Percentiles rank a stretch among this genome's conserved stretches.
Conservation (phyloP, 2,113 vertebrate genomes). For the Gasterosteus nipponicus region DNA sequence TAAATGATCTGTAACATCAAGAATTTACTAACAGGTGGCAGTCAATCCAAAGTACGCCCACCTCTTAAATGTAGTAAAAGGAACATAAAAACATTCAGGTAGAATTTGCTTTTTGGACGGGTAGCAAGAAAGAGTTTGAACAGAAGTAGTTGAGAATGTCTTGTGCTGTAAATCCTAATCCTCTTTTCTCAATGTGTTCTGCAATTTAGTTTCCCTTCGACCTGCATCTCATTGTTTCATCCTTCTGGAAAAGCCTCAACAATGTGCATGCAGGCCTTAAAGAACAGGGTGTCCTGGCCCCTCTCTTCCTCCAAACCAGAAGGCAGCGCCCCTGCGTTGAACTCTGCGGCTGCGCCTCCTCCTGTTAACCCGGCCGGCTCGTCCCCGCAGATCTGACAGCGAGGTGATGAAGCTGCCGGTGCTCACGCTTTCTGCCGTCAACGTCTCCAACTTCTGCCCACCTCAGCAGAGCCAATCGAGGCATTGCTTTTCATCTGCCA, state of each 20-base stretch:
- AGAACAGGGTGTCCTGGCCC: constrained; percentile 7
- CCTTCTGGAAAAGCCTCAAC: constrained; percentile 48
- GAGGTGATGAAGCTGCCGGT: constrained; percentile 76
- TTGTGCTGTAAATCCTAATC: neutral
- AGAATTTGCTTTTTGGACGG: neutral
- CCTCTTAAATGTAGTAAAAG: too few relatives aligned
- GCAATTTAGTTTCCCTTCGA: neutral
- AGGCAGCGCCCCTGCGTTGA: neutral
- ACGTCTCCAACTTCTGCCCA: constrained; percentile 55
- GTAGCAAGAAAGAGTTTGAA: neutral
- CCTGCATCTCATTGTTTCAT: constrained; percentile 4
- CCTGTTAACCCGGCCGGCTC: neutral
- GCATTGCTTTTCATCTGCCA: constrained; percentile 21
- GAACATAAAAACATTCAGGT: too few relatives aligned
- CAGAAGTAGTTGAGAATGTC: neutral
- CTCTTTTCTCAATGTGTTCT: neutral
- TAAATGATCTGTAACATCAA: neutral
- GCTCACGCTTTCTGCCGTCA: constrained; percentile 78
- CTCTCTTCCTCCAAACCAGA: constrained; percentile 18
- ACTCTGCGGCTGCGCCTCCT: neutral
- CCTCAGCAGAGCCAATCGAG: neutral
- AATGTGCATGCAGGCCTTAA: constrained; percentile 14
- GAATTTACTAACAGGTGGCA: constrained; percentile 5
- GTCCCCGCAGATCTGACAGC: constrained; percentile 15
- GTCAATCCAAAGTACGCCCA: constrained; percentile 4